A percentile compares a stretch with the other conserved stretches of the same genome.
phyloP scores from a whole-genome alignment of 2,888 invertebrate species.

The Agrenia bidenticulata region DNA sequence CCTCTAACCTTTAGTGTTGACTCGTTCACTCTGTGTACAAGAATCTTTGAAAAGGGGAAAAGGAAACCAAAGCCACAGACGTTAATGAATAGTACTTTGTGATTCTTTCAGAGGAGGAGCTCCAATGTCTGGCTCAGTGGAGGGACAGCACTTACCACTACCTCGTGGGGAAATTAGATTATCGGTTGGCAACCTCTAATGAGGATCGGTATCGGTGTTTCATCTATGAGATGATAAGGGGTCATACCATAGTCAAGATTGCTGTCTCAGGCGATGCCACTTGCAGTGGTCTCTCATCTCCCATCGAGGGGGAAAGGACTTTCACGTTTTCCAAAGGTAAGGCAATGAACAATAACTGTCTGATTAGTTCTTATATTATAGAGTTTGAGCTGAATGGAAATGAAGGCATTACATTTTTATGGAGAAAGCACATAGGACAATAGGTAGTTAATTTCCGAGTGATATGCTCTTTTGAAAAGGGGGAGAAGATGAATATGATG shows the following conservation, averaged over 20 bases:
- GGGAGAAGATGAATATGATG: no score
- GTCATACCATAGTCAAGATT: conserved; percentile 59
- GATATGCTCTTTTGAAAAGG: neutral
- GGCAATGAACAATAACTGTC: conserved; percentile 16
- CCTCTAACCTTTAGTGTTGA: no score
- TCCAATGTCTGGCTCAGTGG: conserved; percentile 89
- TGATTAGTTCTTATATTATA: no score
- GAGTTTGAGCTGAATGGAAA: neutral
- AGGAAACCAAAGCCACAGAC: no score
- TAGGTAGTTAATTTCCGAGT: conserved; percentile 7
- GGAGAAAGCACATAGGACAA: no score
- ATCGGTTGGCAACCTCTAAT: conserved; percentile 73
- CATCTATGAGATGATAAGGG: conserved; percentile 74
- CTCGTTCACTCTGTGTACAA: no score
- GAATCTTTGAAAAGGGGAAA: no score
- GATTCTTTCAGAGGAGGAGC: conserved; percentile 72
- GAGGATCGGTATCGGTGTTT: conserved; percentile 93
- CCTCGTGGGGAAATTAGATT: conserved; percentile 84
- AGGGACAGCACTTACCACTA: conserved; percentile 89
- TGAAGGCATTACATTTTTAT: conserved; percentile 9
- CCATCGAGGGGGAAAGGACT: conserved; percentile 80
- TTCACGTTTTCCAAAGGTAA: conserved; percentile 78
- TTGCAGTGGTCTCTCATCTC: conserved; percentile 82
- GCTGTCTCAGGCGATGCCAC: conserved; percentile 92
- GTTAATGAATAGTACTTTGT: neutral